Evolutionary conservation across 2,888 invertebrate genomes (phyloP).

Genomic region (Melanostoma scalare): DNA sequence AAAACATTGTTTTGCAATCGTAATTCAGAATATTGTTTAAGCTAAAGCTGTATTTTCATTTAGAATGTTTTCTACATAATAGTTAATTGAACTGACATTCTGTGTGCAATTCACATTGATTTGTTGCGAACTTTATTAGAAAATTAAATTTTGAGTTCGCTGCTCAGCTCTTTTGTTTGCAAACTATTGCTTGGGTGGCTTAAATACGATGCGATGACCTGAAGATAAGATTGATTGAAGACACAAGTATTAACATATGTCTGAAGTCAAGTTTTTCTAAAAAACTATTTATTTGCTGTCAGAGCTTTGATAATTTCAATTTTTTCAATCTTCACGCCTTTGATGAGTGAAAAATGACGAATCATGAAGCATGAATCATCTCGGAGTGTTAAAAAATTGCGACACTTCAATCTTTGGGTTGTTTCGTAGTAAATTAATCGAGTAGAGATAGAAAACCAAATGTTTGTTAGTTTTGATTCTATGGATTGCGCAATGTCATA

Average conservation of each 20-base stretch:
- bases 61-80: slow-evolving; percentile 27
- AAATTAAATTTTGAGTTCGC: slow-evolving; percentile 41
- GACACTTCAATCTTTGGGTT: too few species aligned
- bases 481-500: too few species aligned
- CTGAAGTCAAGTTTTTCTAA: slow-evolving; percentile 3
- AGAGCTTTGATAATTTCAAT: background rate
- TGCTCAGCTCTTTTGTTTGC: slow-evolving; percentile 57
- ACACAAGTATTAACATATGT: background rate
- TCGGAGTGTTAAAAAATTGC: too few species aligned
- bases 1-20: slow-evolving; percentile 65
- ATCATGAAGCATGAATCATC: too few species aligned
- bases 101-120: slow-evolving; percentile 22
- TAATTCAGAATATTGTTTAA: slow-evolving; percentile 50
- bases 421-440: too few species aligned
- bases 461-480: too few species aligned
- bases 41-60: slow-evolving; percentile 43
- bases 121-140: slow-evolving; percentile 7
- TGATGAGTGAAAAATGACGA: too few species aligned
- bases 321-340: too few species aligned
- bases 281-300: slow-evolving; percentile 1
- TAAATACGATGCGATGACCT: slow-evolving; percentile 16
- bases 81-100: slow-evolving; percentile 31
- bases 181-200: slow-evolving; percentile 4
- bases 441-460: too few species aligned
- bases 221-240: slow-evolving; percentile 4